phyloP scores from a whole-genome alignment of 1,140 invertebrate species.

The Drosophila ercepeae region DNA sequence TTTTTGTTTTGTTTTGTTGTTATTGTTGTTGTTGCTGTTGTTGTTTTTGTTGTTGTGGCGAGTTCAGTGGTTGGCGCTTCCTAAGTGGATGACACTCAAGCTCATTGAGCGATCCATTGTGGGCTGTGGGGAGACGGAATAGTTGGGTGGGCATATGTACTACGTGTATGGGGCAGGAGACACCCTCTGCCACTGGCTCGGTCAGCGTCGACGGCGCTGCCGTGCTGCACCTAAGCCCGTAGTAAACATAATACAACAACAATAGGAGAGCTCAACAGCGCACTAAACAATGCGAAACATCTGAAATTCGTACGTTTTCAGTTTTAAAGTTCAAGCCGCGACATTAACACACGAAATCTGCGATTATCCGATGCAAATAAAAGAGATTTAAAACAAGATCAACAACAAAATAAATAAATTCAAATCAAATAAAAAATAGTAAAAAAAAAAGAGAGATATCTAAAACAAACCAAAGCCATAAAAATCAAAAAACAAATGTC shows the following conservation, averaged over 20 bases:
- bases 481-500: not conserved
- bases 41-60: conserved; percentile 40
- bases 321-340: conserved; percentile 82
- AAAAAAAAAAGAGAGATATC: conserved; percentile 1
- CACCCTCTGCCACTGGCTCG: conserved; percentile 10
- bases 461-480: not conserved
- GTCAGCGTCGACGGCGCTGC: conserved; percentile 20
- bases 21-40: too few relatives aligned
- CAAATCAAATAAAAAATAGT: conserved; percentile 6
- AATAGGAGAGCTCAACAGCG: conserved; percentile 55
- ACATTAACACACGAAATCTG: conserved; percentile 78
- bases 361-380: conserved; percentile 59
- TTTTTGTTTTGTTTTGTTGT: conserved; percentile 32
- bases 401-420: not conserved
- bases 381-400: conserved; percentile 4
- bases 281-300: conserved; percentile 78
- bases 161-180: conserved; percentile 15
- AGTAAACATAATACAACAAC: conserved; percentile 78
- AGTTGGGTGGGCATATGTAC: conserved; percentile 32
- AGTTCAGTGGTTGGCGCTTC: conserved; percentile 81
- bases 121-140: conserved; percentile 11
- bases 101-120: conserved; percentile 76
- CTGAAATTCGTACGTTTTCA: conserved; percentile 70
- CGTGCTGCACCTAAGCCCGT: conserved; percentile 70
- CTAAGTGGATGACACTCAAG: conserved; percentile 82